Conservation (phyloP, 2,797 vertebrate species). For the Phataginus tetradactyla region DNA sequence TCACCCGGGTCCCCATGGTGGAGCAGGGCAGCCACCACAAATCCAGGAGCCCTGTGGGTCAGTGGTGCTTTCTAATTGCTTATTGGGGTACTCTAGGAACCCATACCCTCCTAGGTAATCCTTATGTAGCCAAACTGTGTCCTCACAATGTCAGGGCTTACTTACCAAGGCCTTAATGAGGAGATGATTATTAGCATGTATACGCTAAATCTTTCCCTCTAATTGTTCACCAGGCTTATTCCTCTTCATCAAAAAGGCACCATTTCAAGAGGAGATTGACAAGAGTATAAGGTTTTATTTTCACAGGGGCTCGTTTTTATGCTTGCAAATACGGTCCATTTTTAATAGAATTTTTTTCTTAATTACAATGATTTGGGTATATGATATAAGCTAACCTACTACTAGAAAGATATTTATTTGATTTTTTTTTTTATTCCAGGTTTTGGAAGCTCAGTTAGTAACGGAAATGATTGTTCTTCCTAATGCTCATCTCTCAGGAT, state of each 20-base stretch:
- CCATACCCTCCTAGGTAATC: background rate
- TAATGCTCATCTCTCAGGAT: background rate
- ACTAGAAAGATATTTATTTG: background rate
- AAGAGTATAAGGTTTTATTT: accelerated
- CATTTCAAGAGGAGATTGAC: background rate
- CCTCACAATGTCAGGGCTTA: background rate
- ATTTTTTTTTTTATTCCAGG: background rate
- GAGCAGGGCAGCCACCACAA: too few relatives aligned
- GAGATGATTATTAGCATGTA: background rate
- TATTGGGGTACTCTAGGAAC: background rate
- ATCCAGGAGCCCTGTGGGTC: too few relatives aligned
- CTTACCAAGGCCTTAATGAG: background rate
- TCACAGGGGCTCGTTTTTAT: background rate
- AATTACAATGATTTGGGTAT: background rate
- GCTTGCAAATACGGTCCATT: background rate
- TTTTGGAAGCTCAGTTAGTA: background rate
- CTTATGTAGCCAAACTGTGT: background rate
- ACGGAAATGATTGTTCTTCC: background rate
- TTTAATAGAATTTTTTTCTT: background rate
- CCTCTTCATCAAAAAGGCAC: background rate
- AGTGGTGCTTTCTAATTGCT: background rate
- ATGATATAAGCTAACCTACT: background rate
- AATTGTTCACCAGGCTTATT: background rate
- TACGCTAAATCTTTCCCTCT: background rate
- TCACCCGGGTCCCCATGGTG: background rate